Evolutionary conservation across 23 tunicate genomes (phyloP), one percentile per base, ranked within the genome.

Genomic region (Styela clava): DNA sequence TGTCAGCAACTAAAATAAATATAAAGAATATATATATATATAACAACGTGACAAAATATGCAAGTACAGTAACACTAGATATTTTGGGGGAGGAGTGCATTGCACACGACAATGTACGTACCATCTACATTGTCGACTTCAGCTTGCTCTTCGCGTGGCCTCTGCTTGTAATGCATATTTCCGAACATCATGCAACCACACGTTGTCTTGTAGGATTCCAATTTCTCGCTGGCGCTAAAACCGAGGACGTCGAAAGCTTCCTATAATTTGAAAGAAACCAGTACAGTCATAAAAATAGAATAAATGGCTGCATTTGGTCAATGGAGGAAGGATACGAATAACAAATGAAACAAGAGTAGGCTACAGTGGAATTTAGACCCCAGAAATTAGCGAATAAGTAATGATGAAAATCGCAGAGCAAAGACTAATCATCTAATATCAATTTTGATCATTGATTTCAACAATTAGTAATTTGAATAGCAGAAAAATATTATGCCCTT

Each of bases 111-210:
- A n/a, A n/a, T n/a, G n/a, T n/a, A n/a, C 73, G 35, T 87, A 87
- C 94, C 79, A 33, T 95, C 92, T 24, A 95, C 85, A 61, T 73
- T 52, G 67, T 95, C 99, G 23, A 89, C 96, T 33, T 95, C 99
- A 36, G 99, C 99, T 82, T 89, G 96, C 51, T 89, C 96, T 19
- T 94, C 98, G 35, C 98, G 84, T 34, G 98, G 95, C 35, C 87
- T 94, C 78, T 94, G 98, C 81, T 89, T 89, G 86, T 86, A 95
- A 22, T 3, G 24, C 92, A 89, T 86, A 89, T 83, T 91, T 21
- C 98, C 98, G 63, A 89, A 94, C 63, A 79, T 35, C 91, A 86
- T 86, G 28, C 83, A 79, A 3, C 98, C 98, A 62, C 63, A 35
- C 16, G 98, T 94, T 16, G 89, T 74, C 32, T 79, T 64, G 83